A percentile compares a stretch with the other conserved stretches of the same genome.
Evolutionary conservation across 2,797 vertebrate genomes (phyloP).

Genomic region (Intellagama lesueurii): DNA sequence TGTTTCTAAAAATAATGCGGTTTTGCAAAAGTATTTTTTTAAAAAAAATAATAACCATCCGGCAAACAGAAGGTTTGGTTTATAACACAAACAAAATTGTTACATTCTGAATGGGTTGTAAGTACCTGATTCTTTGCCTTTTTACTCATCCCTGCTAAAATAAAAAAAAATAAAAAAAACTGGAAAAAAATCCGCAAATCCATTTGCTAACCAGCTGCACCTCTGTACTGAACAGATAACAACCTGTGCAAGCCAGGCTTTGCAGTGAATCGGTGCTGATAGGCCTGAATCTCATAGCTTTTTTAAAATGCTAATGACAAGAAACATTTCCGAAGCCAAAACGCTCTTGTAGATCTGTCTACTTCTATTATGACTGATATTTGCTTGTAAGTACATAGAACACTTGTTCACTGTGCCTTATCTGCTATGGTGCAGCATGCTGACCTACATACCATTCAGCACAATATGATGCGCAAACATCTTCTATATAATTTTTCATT

Average conservation of each 20-base stretch:
- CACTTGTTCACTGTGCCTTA: constrained; percentile 99
- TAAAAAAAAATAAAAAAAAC: constrained; percentile 86
- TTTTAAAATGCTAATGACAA: constrained; percentile 99
- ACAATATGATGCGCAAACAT: constrained; percentile 98
- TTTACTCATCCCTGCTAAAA: constrained; percentile 96
- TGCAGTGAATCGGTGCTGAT: constrained; percentile 97
- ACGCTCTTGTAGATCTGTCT: constrained; percentile 99
- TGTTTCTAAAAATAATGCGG: constrained; percentile 94
- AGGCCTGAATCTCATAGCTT: constrained; percentile 99
- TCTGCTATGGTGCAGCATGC: constrained; percentile 98
- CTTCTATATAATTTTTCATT: constrained; percentile 97
- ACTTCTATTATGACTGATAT: constrained; percentile 99
- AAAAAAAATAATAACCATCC: constrained; percentile 12
- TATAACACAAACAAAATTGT: constrained; percentile 90
- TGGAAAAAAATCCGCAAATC: constrained; percentile 97
- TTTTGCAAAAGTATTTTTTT: constrained; percentile 75
- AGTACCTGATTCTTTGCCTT: constrained; percentile 98
- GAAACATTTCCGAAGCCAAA: constrained; percentile 98
- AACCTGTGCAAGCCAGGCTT: constrained; percentile 98
- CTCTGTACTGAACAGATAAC: constrained; percentile 99
- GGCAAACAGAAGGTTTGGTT: constrained; percentile 90
- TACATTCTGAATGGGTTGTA: constrained; percentile 94
- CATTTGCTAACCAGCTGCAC: constrained; percentile 99
- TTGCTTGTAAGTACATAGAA: constrained; percentile 99
- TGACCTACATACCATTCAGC: constrained; percentile 99